Percentiles rank a stretch among this genome's conserved stretches.
Evolutionary conservation across 2,797 vertebrate species (phyloP).

Genomic region (Melanotaenia maccullochi): DNA sequence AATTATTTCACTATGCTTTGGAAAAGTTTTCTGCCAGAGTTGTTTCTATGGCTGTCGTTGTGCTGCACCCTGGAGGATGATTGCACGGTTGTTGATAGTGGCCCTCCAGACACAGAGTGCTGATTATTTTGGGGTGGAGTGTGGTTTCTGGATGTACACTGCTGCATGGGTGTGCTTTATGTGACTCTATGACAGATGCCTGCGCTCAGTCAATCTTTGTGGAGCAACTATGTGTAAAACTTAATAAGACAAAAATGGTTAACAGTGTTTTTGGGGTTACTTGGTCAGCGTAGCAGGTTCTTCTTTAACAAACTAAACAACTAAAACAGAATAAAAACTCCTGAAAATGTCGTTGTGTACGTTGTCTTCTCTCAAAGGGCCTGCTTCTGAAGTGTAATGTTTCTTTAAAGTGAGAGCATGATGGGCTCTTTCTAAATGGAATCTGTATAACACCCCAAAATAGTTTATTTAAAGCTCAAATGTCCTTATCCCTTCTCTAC

Average conservation of each 20-base stretch:
- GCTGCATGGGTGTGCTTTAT: constrained; percentile 41
- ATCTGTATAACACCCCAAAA: constrained; percentile 29
- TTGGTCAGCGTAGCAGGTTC: constrained; percentile 29
- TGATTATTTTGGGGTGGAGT: constrained; percentile 76
- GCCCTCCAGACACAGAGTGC: constrained; percentile 67
- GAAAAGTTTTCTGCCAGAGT: constrained; percentile 16
- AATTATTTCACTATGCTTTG: constrained; percentile 26
- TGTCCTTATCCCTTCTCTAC: constrained; percentile 12
- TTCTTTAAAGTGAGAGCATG: constrained; percentile 25
- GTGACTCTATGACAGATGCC: constrained; percentile 49
- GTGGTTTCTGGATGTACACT: constrained; percentile 48
- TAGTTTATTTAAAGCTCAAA: constrained; percentile 41
- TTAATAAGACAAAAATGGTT: constrained; percentile 54
- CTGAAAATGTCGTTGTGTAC: constrained; percentile 18
- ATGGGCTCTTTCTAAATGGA: constrained; percentile 38
- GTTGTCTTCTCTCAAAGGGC: constrained; percentile 26
- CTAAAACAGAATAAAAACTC: constrained; percentile 23
- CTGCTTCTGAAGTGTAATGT: constrained; percentile 19
- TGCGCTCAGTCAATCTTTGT: constrained; percentile 30
- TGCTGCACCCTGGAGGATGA: constrained; percentile 70
- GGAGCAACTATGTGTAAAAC: constrained; percentile 53
- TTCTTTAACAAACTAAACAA: constrained; percentile 29
- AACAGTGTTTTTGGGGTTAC: constrained; percentile 38
- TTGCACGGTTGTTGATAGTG: constrained; percentile 73
- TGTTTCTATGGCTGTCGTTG: constrained; percentile 57